These are phyloP conservation scores for Onychomys torridus DNA, from an alignment of 2,797 vertebrate genomes.

Conservation along the genomic window DNA sequence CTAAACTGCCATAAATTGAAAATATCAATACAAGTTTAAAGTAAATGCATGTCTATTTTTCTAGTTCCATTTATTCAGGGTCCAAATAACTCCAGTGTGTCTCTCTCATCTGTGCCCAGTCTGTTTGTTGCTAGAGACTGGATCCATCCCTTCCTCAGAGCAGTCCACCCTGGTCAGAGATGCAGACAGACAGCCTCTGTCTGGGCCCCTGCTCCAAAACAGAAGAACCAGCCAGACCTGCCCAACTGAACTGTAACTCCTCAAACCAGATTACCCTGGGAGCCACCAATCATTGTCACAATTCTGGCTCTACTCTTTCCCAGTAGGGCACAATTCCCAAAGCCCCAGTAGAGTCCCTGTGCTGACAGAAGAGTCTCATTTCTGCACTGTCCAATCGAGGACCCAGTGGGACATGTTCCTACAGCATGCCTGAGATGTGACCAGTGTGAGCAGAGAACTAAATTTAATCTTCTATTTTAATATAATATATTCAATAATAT, in stretches of 20 bases:
- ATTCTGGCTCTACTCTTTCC: neutral
- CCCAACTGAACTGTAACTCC: neutral
- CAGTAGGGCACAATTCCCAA: too few species aligned
- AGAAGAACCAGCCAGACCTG: neutral
- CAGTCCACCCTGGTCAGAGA: neutral
- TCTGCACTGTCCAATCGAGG: neutral
- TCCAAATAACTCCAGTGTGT: neutral
- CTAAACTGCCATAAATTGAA: constrained; percentile 15
- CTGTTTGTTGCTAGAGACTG: neutral
- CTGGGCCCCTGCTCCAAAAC: neutral
- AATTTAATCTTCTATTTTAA: neutral
- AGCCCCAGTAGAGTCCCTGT: neutral
- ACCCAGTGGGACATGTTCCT: neutral
- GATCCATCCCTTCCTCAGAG: neutral
- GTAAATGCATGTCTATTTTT: neutral
- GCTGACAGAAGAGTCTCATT: neutral
- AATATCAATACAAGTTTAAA: neutral
- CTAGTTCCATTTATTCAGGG: neutral
- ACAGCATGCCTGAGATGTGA: neutral
- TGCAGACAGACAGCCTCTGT: neutral
- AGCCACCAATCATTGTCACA: neutral
- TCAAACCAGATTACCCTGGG: neutral
- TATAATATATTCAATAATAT: too few species aligned
- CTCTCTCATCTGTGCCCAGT: neutral
- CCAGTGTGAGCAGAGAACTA: neutral